Evolutionary conservation across 2,797 vertebrate genomes (phyloP).

Genomic region (Echeneis naucrates): DNA sequence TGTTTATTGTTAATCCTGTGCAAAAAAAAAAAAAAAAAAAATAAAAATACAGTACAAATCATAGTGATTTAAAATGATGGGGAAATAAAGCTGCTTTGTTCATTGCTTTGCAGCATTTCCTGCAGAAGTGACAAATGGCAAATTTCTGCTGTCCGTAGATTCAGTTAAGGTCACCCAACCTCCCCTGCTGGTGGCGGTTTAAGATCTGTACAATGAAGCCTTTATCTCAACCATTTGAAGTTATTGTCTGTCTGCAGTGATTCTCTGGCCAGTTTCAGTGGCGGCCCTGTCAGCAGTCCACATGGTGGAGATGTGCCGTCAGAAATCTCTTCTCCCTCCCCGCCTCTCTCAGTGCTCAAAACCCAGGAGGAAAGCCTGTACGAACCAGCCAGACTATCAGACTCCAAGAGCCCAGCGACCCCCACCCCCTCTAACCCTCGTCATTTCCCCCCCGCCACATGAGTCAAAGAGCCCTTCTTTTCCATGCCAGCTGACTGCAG

Average conservation of each 20-base stretch:
- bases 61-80: not conserved
- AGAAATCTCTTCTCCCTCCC: slow-evolving; percentile 71
- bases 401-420: slow-evolving; percentile 80
- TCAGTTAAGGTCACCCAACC: not conserved
- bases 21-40: too few species aligned
- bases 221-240: not conserved
- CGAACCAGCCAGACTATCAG: slow-evolving; percentile 82
- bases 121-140: not conserved
- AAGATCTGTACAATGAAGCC: not conserved
- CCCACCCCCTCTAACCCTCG: slow-evolving; percentile 42
- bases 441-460: slow-evolving; percentile 49
- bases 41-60: not conserved
- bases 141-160: not conserved
- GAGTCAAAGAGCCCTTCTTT: slow-evolving; percentile 85
- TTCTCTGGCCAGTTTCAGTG: slow-evolving; percentile 14
- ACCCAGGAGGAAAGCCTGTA: slow-evolving; percentile 63
- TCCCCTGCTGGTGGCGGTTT: not conserved
- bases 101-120: not conserved
- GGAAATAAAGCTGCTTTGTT: not conserved
- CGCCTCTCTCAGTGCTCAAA: slow-evolving; percentile 65
- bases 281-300: slow-evolving; percentile 75
- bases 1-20: too few species aligned
- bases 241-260: slow-evolving; percentile 4
- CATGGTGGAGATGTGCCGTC: slow-evolving; percentile 88
- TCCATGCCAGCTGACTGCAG: slow-evolving; percentile 73